Evolutionary conservation across 37 sponge, comb jelly and placozoan species (phyloP).

Genomic region (Halisarca cf. caerulea): DNA sequence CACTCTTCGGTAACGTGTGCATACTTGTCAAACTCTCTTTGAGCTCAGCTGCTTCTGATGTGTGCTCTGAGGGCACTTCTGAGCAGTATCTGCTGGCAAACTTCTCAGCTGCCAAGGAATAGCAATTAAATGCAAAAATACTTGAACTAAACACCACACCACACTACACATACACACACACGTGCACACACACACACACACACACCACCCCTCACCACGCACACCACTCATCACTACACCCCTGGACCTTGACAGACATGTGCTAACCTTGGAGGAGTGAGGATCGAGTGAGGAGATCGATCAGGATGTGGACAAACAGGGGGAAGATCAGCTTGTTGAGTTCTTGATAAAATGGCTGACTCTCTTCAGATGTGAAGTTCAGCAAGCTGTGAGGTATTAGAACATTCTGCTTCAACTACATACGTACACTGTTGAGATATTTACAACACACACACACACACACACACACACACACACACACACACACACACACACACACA

Average conservation of each 20-base stretch:
- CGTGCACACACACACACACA: background rate
- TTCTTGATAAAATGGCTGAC: background rate
- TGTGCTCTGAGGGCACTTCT: background rate
- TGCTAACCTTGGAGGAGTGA: background rate
- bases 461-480: too few relatives aligned
- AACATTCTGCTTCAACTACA: too few relatives aligned
- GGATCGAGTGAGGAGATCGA: background rate
- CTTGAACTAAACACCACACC: too few relatives aligned
- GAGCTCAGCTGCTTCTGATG: background rate
- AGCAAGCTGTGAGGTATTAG: too few relatives aligned
- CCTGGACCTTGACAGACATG: background rate
- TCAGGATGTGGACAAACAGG: background rate
- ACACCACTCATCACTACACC: background rate
- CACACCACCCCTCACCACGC: background rate
- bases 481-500: too few relatives aligned
- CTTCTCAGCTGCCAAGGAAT: background rate
- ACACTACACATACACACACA: background rate
- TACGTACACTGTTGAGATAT: too few relatives aligned
- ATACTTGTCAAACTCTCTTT: background rate
- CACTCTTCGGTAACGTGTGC: background rate
- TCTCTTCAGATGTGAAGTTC: too few relatives aligned
- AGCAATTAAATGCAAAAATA: too few relatives aligned
- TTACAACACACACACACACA: too few relatives aligned
- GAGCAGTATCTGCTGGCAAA: background rate
- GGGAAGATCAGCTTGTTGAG: background rate